Base-by-base conservation (phyloP, 2,797 vertebrate genomes). In the Melanotaenia boesemani region DNA sequence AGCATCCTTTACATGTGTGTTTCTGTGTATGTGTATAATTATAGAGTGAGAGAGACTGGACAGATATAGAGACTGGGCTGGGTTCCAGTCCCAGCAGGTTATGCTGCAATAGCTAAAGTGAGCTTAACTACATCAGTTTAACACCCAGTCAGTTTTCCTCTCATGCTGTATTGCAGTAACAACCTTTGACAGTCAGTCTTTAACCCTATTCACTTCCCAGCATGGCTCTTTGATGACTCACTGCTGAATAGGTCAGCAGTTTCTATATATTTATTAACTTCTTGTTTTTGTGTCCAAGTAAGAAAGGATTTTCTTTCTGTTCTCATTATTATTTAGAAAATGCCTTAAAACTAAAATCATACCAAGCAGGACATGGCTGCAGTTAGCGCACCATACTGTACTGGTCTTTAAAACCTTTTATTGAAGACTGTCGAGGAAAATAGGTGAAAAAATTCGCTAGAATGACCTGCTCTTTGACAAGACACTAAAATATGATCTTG, bases 201-300 rank as follows among this genome's bases (percentile, higher is more conserved):
- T 78, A 76, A 83, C 62, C 37, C n/a, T 22, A 28, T 63, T 77
- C 57, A 16, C 63, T 39, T 72, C 54, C 22, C 62, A 60, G 59
- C 39, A 30, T 69, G 61, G 62, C 37, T 67, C 30, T 64, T n/a
- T 64, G 41, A 67, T 55, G 50, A 70, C 63, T 76, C 58, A 41
- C 62, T 56, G 63, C 48, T 44, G 74, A 73, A 64, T 3, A 57
- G 44, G 8, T 41, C 59, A 36, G n/a, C 67, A 39, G 22, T 48
- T 60, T 79, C 58, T 1, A 18, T 37, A 24, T 57, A 32, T 28
- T 71, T 6, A 32, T 5, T 10, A 71, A 20, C 37, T 55, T 56
- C 18, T 65, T 57, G 46, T 48, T 44, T 48, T 24, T 24, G 9
- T 4, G n/a, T 52, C 9, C 48, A n/a, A 22, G 48, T 20, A 52